Evolutionary conservation across 92 coral and sea anemone species (phyloP).

Genomic region (Paragorgia papillata): DNA sequence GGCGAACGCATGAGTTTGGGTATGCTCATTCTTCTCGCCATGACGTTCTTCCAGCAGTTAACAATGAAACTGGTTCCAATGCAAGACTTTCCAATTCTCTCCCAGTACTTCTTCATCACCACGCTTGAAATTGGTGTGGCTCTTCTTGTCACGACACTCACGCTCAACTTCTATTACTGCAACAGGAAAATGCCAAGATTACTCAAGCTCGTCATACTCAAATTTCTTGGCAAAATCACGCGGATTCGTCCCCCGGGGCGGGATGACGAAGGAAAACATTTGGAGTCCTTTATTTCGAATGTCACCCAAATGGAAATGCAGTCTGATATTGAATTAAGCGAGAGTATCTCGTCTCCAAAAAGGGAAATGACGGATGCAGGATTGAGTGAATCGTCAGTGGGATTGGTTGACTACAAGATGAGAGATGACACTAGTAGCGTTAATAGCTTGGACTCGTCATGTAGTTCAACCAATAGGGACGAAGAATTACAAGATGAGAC

Average conservation of each 20-base stretch:
- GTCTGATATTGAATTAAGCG: slow-evolving; percentile 13
- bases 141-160: slow-evolving; percentile 75
- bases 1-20: slow-evolving; percentile 97
- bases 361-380: neutral
- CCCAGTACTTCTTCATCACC: slow-evolving; percentile 92
- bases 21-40: slow-evolving; percentile 88
- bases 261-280: neutral
- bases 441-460: neutral
- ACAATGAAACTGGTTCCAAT: slow-evolving; percentile 89
- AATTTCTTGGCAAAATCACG: slow-evolving; percentile 17
- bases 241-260: neutral
- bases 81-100: slow-evolving; percentile 91
- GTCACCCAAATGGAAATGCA: neutral
- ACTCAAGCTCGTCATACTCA: slow-evolving; percentile 25
- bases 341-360: neutral
- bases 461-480: neutral
- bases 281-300: neutral
- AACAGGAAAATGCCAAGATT: slow-evolving; percentile 75
- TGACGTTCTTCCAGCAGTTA: slow-evolving; percentile 95
- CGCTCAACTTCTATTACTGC: slow-evolving; percentile 87
- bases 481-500: neutral
- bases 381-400: slow-evolving; percentile 8
- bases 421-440: neutral
- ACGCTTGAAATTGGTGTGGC: slow-evolving; percentile 84
- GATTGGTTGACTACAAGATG: slow-evolving; percentile 17